Conservation (phyloP, 2,888 invertebrate genomes). For the Dynastes grantii region DNA sequence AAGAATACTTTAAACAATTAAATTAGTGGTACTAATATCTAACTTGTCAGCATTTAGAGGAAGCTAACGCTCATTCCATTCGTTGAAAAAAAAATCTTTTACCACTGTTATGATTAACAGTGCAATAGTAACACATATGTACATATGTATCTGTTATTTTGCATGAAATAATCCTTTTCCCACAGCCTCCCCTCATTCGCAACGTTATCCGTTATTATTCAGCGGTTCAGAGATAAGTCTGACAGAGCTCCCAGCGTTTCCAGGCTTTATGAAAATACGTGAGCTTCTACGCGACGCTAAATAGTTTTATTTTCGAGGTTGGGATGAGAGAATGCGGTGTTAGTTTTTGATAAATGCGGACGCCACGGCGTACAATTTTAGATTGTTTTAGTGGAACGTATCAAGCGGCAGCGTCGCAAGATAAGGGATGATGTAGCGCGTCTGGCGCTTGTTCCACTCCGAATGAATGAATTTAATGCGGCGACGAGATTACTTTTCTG, state of each 20-base stretch:
- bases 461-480: not conserved
- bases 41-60: no score
- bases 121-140: no score
- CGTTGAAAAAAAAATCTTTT: no score
- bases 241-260: not conserved
- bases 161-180: not conserved
- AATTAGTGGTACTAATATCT: no score
- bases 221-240: constrained; percentile 10
- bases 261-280: constrained; percentile 11
- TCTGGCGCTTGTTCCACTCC: not conserved
- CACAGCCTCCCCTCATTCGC: not conserved
- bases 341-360: constrained; percentile 18
- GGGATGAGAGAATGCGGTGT: not conserved
- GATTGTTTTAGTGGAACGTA: constrained; percentile 26
- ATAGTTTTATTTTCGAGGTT: constrained; percentile 4
- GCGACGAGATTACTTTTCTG: not conserved
- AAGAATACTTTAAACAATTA: no score
- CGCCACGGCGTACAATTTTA: constrained; percentile 5
- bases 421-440: constrained; percentile 34
- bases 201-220: not conserved
- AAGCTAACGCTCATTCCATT: no score
- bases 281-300: not conserved
- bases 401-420: constrained; percentile 6
- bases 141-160: no score
- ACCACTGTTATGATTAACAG: no score